These are phyloP conservation scores for Chloroceryle aenea DNA, from an alignment of 2,113 vertebrate species.

Conservation along the genomic window DNA sequence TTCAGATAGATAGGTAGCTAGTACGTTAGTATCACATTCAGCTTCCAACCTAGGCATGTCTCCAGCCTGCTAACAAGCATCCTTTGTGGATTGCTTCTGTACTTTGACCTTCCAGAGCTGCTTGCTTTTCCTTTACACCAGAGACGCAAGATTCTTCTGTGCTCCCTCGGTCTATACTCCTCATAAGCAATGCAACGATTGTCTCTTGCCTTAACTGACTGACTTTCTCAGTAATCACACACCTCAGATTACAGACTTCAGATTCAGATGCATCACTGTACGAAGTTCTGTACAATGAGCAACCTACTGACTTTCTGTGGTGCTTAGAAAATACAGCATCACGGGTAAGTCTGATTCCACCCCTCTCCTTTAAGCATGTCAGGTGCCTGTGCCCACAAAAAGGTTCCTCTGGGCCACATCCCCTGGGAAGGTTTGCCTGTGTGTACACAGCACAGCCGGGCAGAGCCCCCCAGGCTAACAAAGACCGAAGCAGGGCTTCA, in stretches of 20 bases:
- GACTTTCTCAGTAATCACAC: constrained; percentile 24
- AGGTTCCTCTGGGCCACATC: background rate
- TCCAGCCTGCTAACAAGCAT: constrained; percentile 2
- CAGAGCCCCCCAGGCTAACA: background rate
- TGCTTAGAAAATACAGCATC: background rate
- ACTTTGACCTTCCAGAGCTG: background rate
- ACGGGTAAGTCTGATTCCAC: background rate
- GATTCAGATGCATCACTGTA: background rate
- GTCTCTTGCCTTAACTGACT: background rate
- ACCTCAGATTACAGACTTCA: background rate
- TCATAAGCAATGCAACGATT: background rate
- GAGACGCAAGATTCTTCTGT: background rate
- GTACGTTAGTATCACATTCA: background rate
- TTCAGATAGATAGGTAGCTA: background rate
- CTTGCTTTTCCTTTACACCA: background rate
- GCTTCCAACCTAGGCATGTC: background rate
- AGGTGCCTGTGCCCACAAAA: background rate
- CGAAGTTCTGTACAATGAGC: background rate
- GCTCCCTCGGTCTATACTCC: background rate
- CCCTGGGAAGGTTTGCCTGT: background rate
- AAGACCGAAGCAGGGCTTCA: background rate
- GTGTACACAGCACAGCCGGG: background rate
- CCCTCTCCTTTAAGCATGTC: background rate
- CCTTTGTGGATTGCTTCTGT: background rate
- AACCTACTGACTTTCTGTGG: background rate